A percentile compares a stretch with the other conserved stretches of the same genome.
Conservation (phyloP, 2,888 invertebrate species). For the Trichogramma dendrolimi region DNA sequence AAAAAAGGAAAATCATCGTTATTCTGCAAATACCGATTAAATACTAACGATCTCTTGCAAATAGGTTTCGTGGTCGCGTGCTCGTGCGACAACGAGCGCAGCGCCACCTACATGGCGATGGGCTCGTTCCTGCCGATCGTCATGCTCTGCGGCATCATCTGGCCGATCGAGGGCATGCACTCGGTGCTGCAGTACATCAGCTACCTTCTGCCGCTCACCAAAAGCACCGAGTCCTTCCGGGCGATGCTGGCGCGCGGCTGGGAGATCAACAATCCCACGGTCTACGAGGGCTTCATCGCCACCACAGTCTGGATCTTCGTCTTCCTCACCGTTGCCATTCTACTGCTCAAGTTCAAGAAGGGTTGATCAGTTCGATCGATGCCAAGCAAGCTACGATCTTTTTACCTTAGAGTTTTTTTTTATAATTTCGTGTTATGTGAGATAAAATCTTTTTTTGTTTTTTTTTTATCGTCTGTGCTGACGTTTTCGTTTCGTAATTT, state of each 20-base stretch:
- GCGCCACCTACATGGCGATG: slow-evolving; percentile 79
- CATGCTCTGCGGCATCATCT: slow-evolving; percentile 84
- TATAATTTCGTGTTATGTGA: slow-evolving; percentile 10
- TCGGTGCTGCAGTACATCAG: slow-evolving; percentile 67
- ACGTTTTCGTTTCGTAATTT: background rate
- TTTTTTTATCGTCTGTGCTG: background rate
- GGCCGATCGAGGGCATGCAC: slow-evolving; percentile 94
- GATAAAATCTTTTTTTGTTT: background rate
- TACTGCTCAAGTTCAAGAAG: slow-evolving; percentile 79
- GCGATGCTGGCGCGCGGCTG: slow-evolving; percentile 81
- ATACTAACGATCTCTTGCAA: no score
- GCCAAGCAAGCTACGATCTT: background rate
- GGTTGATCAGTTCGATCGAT: slow-evolving; percentile 56
- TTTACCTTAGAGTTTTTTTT: background rate
- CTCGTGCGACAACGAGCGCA: slow-evolving; percentile 74
- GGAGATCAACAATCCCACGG: slow-evolving; percentile 65
- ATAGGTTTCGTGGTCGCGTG: slow-evolving; percentile 79
- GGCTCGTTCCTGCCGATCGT: slow-evolving; percentile 83
- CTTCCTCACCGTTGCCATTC: slow-evolving; percentile 69
- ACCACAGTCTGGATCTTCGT: slow-evolving; percentile 75
- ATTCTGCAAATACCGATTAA: background rate
- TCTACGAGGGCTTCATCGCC: slow-evolving; percentile 78
- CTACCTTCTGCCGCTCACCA: slow-evolving; percentile 76
- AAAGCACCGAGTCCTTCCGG: slow-evolving; percentile 83
- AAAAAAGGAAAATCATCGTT: background rate